These are phyloP conservation scores for Anser brachyrhynchus DNA, from an alignment of 2,113 vertebrate genomes.

Conservation along the genomic window DNA sequence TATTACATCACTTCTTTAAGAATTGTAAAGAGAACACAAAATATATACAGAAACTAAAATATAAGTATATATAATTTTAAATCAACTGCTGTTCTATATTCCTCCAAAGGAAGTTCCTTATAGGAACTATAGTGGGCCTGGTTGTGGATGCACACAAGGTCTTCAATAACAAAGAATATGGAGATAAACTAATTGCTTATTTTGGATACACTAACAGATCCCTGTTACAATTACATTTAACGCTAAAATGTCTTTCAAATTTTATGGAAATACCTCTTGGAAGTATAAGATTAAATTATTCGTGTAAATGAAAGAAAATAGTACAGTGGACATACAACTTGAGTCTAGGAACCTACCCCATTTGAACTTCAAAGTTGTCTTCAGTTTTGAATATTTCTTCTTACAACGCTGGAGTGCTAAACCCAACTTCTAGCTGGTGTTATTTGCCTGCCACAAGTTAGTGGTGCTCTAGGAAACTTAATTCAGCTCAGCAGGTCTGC, in stretches of 20 bases:
- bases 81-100: not conserved
- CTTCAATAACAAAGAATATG: not conserved
- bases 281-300: not conserved
- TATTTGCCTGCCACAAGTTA: not conserved
- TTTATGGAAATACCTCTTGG: not conserved
- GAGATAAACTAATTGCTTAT: not conserved
- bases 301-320: not conserved
- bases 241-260: not conserved
- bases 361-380: not conserved
- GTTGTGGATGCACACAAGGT: too few relatives aligned
- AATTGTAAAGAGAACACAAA: not conserved
- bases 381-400: not conserved
- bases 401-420: not conserved
- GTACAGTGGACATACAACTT: not conserved
- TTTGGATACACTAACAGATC: not conserved
- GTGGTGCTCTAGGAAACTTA: too few relatives aligned
- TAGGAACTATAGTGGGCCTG: not conserved
- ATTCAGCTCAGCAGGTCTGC: too few relatives aligned
- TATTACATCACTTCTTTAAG: not conserved
- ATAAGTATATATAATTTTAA: not conserved
- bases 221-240: not conserved
- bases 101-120: not conserved
- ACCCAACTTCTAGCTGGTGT: not conserved
- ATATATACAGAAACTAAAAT: not conserved
- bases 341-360: not conserved